phyloP scores from a whole-genome alignment of 1,140 invertebrate species.

The Aphidius ervi region DNA sequence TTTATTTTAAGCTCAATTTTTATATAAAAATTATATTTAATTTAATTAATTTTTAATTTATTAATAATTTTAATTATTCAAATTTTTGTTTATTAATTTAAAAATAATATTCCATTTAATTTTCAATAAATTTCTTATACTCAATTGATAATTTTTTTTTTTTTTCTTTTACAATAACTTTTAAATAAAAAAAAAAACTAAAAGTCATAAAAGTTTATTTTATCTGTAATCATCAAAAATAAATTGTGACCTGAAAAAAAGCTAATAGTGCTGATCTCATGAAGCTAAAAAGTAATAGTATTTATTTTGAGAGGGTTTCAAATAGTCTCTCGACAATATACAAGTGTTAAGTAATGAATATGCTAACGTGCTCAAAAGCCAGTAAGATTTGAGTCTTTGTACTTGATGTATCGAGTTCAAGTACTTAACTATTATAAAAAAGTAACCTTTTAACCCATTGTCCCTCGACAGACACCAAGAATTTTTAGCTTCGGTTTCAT shows the following conservation, averaged over 20 bases:
- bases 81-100: too few relatives aligned
- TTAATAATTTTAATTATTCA: too few relatives aligned
- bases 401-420: constrained; percentile 33
- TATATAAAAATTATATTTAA: too few relatives aligned
- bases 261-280: constrained; percentile 42
- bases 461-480: constrained; percentile 7
- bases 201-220: neutral
- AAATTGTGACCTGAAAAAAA: constrained; percentile 21
- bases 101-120: too few relatives aligned
- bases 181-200: neutral
- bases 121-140: too few relatives aligned
- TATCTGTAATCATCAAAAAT: neutral
- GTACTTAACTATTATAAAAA: constrained; percentile 25
- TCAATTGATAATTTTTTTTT: too few relatives aligned
- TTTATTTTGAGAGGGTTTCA: constrained; percentile 22
- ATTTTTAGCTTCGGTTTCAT: too few relatives aligned
- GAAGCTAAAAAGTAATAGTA: constrained; percentile 4
- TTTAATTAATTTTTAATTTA: too few relatives aligned
- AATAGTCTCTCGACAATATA: constrained; percentile 25
- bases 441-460: constrained; percentile 1
- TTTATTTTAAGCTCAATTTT: too few relatives aligned
- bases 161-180: too few relatives aligned
- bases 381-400: constrained; percentile 36
- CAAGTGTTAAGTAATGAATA: constrained; percentile 41
- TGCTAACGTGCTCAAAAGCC: constrained; percentile 42